Evolutionary conservation across 2,888 invertebrate genomes (phyloP).

Genomic region (Phyllotreta striolata): DNA sequence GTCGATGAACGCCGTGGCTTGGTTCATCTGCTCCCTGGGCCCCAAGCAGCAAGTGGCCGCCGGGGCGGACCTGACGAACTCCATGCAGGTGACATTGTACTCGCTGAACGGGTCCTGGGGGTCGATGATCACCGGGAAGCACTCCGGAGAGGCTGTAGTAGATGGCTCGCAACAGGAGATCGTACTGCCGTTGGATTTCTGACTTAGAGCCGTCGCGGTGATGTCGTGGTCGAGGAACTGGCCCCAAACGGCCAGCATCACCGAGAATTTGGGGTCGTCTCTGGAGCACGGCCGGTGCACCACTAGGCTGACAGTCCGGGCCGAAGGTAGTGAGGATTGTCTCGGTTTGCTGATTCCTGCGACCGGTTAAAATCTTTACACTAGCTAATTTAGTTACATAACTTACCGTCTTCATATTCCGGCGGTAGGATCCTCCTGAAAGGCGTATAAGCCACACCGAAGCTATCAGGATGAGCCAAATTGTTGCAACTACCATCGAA

Average conservation of each 20-base stretch:
- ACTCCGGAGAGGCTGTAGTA: conserved; percentile 72
- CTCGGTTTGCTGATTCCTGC: conserved; percentile 74
- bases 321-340: conserved; percentile 71
- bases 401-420: conserved; percentile 78
- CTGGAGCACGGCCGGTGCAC: conserved; percentile 78
- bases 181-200: conserved; percentile 74
- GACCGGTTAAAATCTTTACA: conserved; percentile 31
- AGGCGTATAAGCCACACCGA: conserved; percentile 78
- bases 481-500: conserved; percentile 83
- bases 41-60: conserved; percentile 80
- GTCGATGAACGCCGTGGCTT: conserved; percentile 83
- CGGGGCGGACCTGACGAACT: conserved; percentile 84
- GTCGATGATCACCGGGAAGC: conserved; percentile 77
- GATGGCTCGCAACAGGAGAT: conserved; percentile 73
- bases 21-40: conserved; percentile 84
- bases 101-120: conserved; percentile 72
- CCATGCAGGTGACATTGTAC: conserved; percentile 80
- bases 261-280: conserved; percentile 78
- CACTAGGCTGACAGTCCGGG: conserved; percentile 76
- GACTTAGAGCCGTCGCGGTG: conserved; percentile 81
- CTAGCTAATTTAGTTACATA: background rate
- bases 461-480: conserved; percentile 67
- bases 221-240: conserved; percentile 90
- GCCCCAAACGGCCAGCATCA: conserved; percentile 88
- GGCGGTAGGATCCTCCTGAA: conserved; percentile 78